Base-by-base conservation (phyloP, 2,113 vertebrate species). In the Halcyon malimbica region DNA sequence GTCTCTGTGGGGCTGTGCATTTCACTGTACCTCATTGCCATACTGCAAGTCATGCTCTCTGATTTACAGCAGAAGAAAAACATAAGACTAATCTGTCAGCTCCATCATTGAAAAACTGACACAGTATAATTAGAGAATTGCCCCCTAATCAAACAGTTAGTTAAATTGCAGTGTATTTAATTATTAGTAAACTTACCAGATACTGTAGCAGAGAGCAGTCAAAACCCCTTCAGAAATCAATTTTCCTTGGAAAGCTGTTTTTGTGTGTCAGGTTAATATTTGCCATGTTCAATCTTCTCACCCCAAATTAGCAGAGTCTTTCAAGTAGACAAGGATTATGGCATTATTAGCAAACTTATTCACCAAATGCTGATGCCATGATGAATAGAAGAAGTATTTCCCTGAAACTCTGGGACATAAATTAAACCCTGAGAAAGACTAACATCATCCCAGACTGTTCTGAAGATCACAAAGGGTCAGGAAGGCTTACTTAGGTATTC, bases 1-100 rank as follows among this genome's bases (percentile, higher is more conserved):
- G n/a, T 11, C 62, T 70, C 85, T 53, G 68, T 7, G 7, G 42
- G 54, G 62, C 11, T 92, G 78, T 73, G 83, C 75, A 69, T 93
- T 93, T 90, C 88, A 79, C 53, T 89, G 44, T 18, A 35, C 39
- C 78, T 93, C 75, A 88, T 83, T 91, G 86, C 81, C 69, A 57
- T 44, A 44, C 62, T 93, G 53, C 0, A 84, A 95, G 60, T 87
- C 69, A 37, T 24, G 35, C 71, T 26, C 87, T 50, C 60, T 73
- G 95, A 95, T 94, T 90, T 96, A 71, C 2, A 70, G 85, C 50
- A 76, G 74, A 75, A 89, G 23, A 31, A 93, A 92, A 93, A 74
- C 25, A 70, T 13, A 28, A 78, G 74, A 70, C n/a, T 77, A 84
- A 69, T 78, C 90, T 94, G 80, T 73, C 87, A 94, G 76, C 73